Evolutionary conservation across 1,140 invertebrate genomes (phyloP).

Genomic region (Heliothis virescens): DNA sequence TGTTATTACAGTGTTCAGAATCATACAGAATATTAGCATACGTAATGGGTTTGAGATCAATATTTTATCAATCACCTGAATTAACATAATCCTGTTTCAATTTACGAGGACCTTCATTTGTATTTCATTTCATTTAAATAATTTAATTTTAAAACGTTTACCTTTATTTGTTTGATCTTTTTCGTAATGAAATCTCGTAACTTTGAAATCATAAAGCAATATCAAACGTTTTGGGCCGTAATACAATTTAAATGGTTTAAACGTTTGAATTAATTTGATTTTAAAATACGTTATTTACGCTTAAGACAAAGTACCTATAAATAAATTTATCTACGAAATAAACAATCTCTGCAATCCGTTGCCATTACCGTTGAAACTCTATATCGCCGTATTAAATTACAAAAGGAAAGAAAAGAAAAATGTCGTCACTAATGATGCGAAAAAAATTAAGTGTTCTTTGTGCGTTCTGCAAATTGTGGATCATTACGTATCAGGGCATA

Average conservation of each 20-base stretch:
- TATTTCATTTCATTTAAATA: neutral
- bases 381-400: neutral
- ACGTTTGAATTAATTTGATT: too few relatives aligned
- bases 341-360: neutral
- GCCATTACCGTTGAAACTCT: neutral
- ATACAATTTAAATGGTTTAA: too few relatives aligned
- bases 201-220: too few relatives aligned
- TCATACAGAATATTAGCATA: neutral
- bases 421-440: slow-evolving; percentile 22
- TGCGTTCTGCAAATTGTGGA: slow-evolving; percentile 2
- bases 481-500: slow-evolving; percentile 29
- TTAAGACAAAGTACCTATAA: too few relatives aligned
- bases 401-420: slow-evolving; percentile 12
- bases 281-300: too few relatives aligned
- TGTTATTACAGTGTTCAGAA: slow-evolving; percentile 2
- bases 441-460: slow-evolving; percentile 19
- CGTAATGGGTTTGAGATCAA: slow-evolving; percentile 14
- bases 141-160: neutral
- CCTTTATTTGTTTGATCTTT: too few relatives aligned
- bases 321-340: neutral
- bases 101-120: neutral
- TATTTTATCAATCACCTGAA: slow-evolving; percentile 4
- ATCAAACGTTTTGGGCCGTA: too few relatives aligned
- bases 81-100: neutral
- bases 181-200: too few relatives aligned